Evolutionary conservation across 2,113 vertebrate species (phyloP), one percentile per base, ranked within the genome.

Genomic region (Amphiprion ocellaris): DNA sequence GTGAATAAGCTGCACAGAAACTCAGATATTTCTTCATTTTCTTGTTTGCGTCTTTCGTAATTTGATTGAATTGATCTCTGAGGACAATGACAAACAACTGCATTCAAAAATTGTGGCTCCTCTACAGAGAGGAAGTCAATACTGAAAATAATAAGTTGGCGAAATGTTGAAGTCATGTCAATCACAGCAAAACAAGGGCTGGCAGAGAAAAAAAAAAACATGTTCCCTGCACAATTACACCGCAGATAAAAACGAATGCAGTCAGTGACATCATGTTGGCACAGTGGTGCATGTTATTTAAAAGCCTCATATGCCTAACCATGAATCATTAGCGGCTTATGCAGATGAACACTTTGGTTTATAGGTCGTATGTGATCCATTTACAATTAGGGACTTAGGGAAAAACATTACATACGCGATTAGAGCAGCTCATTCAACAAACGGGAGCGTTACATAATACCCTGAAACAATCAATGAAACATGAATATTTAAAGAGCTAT

Each of bases 251-350:
- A 90, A 76, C 61, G 81, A 88, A 82, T 33, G 49, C 65, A 79
- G 76, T 28, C 19, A 8, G 30, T 73, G 58, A 75, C 66, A 69
- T 79, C 66, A 73, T 15, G 39, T 76, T 68, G 69, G 72, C 58
- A 85, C n/a, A 1, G 61, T 79, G 44, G 75, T 77, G 23, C 69
- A 66, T 54, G 41, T 86, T 50, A 74, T 82, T 80, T 23, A 80
- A 81, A 89, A 79, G 60, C 26, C 23, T 71, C 66, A 62, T 67
- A 52, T 47, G 70, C 15, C 62, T 73, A 79, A 77, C 64, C 63
- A 28, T 90, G 84, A 90, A 81, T 91, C 87, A 83, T 78, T 74
- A 71, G 49, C 73, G 81, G 70, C 65, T 86, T 92, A 87, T 90
- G 83, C 83, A 89, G 77, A 91, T 84, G 73, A 83, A 82, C 33